Base-by-base conservation (phyloP, 2,797 vertebrate species). In the Pelodytes ibericus region DNA sequence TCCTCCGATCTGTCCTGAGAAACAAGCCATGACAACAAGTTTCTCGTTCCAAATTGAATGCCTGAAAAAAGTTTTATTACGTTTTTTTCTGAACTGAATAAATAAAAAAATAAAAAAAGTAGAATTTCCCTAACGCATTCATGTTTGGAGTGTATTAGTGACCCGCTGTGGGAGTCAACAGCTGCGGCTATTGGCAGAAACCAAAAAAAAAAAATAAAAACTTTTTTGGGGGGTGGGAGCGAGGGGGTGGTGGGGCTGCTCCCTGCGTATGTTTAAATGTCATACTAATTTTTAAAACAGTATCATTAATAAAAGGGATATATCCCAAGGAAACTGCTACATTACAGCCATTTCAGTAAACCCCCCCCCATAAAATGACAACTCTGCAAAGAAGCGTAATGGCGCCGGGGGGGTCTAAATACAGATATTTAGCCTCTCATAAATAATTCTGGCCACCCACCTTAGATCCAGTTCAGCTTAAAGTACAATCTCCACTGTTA, bases 111-210 rank as follows among this genome's bases (percentile, higher is more conserved):
- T n/a, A n/a, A 66, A 77, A 71, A 57, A 31, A 64, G 41, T 22
- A 75, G 75, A 16, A 24, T 56, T 47, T 71, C 33, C 68, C 61
- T 11, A 77, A 59, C 29, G 68, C 65, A 47, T 20, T 25, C 61
- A 66, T 53, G 62, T 58, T 72, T 53, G 69, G 69, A 72, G 56
- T 51, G 59, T 51, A 65, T 71, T 77, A 64, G 75, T 71, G 75
- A 67, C 69, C 62, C 53, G 39, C 62, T 18, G n/a, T 67, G 75
- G 53, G 75, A 72, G 41, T 72, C 75, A 67, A 61, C 75, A 77
- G 75, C 75, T 78, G 75, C 36, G 58, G 44, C 27, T 60, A 29
- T 67, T 78, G 75, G 69, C 75, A 72, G 62, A 72, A 67, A 60
- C 24, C 24, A 70, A 76, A 24, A 27, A 49, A 31, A 58, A 3